Evolutionary conservation across 2,888 invertebrate species (phyloP), one percentile per base, ranked within the genome.

Genomic region (Spisula subtruncata): DNA sequence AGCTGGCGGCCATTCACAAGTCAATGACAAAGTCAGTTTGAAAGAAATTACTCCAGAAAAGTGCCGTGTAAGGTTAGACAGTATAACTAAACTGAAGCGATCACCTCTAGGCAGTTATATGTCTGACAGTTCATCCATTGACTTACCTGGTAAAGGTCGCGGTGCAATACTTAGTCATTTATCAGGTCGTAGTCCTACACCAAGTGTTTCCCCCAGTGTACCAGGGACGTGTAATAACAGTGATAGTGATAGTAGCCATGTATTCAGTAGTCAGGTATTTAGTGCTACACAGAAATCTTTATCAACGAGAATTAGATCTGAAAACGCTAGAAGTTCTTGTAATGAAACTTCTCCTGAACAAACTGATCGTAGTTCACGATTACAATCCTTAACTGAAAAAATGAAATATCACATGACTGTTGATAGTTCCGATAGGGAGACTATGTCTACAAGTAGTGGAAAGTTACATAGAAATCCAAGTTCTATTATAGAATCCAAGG

Each of bases 101-200:
- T 20, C 75, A 51, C 20, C 84, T 25, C 29, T 66, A 48, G 75
- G 48, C 29, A 48, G 51, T 51, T 25, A 18, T 20, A 60, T 32
- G 51, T 84, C 84, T 2, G 75, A 84, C 46, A 75, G 8, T 35
- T 83, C 82, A 1, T 56, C 83, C 35, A 8, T 29, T 20, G 71
- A 51, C 5, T 25, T 25, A 29, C 29, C 35, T 10, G 18, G 75
- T 6, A 75, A 29, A 29, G 84, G 84, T 71, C 71, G 84, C 20
- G 84, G 71, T 71, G 84, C 75, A 29, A 29, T 84, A 5, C 60
- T 84, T 46, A 84, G 29, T 84, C 46, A 51, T 29, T n/a, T 84
- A 71, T 84, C 75, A 14, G 32, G 75, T 84, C 75, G 25, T 75
- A 75, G 32, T 12, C 32, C 75, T 35, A 8, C 35, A 32, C 75